Evolutionary conservation across 2,113 vertebrate species (phyloP).

Genomic region (Mastomys coucha): DNA sequence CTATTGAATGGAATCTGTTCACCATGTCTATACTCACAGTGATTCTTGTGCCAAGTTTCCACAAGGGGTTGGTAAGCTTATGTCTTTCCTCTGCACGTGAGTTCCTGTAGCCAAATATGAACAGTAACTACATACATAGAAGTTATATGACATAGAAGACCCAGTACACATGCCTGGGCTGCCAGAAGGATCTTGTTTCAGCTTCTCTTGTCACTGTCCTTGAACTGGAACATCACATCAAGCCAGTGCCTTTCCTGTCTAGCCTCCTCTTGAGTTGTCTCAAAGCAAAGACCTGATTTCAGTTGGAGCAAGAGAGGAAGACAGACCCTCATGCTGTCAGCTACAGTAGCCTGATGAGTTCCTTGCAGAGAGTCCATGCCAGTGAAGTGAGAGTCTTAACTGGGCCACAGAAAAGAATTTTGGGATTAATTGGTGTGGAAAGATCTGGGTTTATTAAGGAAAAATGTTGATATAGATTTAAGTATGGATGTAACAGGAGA

Average conservation of each 20-base stretch:
- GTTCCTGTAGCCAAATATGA: fast-evolving
- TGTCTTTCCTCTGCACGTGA: neutral
- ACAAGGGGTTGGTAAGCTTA: neutral
- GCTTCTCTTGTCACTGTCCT: neutral
- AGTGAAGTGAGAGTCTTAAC: too few relatives aligned
- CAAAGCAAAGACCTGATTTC: neutral
- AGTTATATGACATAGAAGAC: neutral
- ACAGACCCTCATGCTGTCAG: too few relatives aligned
- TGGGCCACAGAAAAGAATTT: neutral
- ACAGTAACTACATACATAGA: neutral
- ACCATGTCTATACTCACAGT: neutral
- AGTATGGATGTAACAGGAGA: too few relatives aligned
- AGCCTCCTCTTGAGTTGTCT: neutral
- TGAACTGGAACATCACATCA: neutral
- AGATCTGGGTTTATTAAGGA: neutral
- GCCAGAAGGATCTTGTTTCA: neutral
- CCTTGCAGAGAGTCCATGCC: neutral
- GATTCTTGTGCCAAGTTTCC: neutral
- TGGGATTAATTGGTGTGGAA: neutral
- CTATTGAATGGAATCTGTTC: neutral
- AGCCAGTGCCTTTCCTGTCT: neutral
- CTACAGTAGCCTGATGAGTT: neutral
- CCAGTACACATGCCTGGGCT: fast-evolving
- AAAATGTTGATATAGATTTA: neutral
- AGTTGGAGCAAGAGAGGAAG: neutral